A percentile compares a stretch with the other conserved stretches of the same genome.
Conservation (phyloP, 2,113 vertebrate genomes). For the Corythoichthys haematopterus region DNA sequence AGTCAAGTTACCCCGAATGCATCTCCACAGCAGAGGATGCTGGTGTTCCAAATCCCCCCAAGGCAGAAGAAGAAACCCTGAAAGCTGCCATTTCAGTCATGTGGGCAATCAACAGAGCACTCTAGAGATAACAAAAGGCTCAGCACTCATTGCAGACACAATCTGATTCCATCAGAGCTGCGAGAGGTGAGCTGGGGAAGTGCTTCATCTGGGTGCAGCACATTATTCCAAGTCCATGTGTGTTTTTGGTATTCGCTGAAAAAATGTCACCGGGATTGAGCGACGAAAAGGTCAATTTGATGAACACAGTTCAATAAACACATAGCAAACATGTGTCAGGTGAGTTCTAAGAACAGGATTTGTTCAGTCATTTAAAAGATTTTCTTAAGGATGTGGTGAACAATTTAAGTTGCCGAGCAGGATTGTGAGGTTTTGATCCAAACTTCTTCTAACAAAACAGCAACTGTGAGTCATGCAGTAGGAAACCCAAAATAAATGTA, state of each 20-base stretch:
- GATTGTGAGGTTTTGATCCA: background rate
- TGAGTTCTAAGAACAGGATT: background rate
- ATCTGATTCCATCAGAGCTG: slow-evolving; percentile 8
- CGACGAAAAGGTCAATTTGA: slow-evolving; percentile 40
- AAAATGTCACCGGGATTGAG: slow-evolving; percentile 25
- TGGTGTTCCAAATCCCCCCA: slow-evolving; percentile 7
- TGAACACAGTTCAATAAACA: slow-evolving; percentile 27
- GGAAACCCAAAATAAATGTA: slow-evolving; percentile 24
- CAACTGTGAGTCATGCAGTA: slow-evolving; percentile 34
- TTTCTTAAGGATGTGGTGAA: background rate
- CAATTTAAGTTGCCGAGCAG: background rate
- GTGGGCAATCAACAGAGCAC: background rate
- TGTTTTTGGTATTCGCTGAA: slow-evolving; percentile 13
- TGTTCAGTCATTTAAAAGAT: background rate
- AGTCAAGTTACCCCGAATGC: slow-evolving; percentile 10
- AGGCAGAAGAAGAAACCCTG: background rate
- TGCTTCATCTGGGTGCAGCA: background rate
- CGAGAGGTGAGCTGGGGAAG: background rate
- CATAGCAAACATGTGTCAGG: background rate
- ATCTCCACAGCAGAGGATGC: slow-evolving; percentile 17
- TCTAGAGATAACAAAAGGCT: slow-evolving; percentile 4
- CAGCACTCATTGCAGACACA: slow-evolving; percentile 1
- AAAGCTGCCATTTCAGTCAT: slow-evolving; percentile 9
- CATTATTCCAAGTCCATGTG: slow-evolving; percentile 16
- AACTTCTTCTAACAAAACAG: slow-evolving; percentile 29